phyloP scores from a whole-genome alignment of 2,113 vertebrate species.

The Calidris pygmaea region DNA sequence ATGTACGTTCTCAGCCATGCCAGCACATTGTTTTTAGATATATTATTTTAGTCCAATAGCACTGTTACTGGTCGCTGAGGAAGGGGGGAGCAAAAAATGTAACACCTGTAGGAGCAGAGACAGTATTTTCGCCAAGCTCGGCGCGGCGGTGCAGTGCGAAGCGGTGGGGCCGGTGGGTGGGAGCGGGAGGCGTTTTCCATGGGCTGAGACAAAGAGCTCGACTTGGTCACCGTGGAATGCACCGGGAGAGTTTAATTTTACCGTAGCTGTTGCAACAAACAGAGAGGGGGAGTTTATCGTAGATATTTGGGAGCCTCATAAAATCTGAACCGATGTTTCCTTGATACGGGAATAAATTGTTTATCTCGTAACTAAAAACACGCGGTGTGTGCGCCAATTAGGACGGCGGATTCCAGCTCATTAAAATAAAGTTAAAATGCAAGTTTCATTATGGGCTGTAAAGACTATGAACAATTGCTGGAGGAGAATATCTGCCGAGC shows the following conservation, averaged over 20 bases:
- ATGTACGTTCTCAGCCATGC: conserved; percentile 72
- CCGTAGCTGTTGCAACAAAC: conserved; percentile 50
- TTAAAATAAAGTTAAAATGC: conserved; percentile 44
- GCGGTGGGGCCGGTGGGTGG: neutral
- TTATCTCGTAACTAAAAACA: conserved; percentile 70
- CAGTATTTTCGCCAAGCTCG: conserved; percentile 24
- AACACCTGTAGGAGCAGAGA: conserved; percentile 74
- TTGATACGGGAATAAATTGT: conserved; percentile 63
- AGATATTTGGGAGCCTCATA: conserved; percentile 66
- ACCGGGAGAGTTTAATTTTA: conserved; percentile 70
- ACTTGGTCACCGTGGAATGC: conserved; percentile 7
- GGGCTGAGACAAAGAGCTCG: conserved; percentile 55
- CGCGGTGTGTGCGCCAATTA: neutral
- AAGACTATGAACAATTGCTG: neutral
- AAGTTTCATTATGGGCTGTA: neutral
- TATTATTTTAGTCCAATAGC: conserved; percentile 60
- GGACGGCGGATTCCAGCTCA: neutral
- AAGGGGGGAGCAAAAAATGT: conserved; percentile 54
- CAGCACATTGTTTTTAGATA: conserved; percentile 75
- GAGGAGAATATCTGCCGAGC: neutral
- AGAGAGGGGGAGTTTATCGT: conserved; percentile 36
- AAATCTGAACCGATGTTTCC: conserved; percentile 58
- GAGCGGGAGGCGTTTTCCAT: neutral
- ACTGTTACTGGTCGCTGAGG: conserved; percentile 63
- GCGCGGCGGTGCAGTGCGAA: neutral